Evolutionary conservation across 1,140 invertebrate species (phyloP).

Genomic region (Hetaerina americana): DNA sequence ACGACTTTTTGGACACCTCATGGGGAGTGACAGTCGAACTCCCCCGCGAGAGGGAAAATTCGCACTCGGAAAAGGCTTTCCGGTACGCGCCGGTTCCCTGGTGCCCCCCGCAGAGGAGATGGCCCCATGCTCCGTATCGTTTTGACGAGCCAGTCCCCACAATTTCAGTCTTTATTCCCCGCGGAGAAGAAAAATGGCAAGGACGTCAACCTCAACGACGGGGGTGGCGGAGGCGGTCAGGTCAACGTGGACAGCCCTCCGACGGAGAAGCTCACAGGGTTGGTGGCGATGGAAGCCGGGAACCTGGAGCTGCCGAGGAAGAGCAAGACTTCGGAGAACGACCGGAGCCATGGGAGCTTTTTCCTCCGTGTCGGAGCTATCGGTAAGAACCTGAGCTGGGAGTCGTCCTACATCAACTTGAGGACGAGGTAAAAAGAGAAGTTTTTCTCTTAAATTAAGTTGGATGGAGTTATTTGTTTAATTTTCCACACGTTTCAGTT

Average conservation of each 20-base stretch:
- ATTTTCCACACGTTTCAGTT: not conserved
- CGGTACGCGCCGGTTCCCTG: no score
- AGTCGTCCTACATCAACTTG: no score
- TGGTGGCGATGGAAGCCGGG: conserved; percentile 50
- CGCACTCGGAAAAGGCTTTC: no score
- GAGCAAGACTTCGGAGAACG: conserved; percentile 83
- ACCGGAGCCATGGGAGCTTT: conserved; percentile 88
- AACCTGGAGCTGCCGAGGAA: conserved; percentile 41
- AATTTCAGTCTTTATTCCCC: no score
- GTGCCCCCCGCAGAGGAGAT: no score
- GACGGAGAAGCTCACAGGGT: conserved; percentile 24
- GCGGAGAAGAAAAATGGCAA: no score
- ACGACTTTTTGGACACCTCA: no score
- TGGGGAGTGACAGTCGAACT: no score
- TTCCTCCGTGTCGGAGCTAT: conserved; percentile 92
- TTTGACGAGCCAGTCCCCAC: no score
- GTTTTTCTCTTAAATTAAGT: not conserved
- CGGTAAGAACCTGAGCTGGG: conserved; percentile 43
- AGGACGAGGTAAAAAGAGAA: not conserved
- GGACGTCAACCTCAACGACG: conserved; percentile 24
- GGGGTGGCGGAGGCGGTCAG: conserved; percentile 18
- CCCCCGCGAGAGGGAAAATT: no score
- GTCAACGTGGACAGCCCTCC: conserved; percentile 20
- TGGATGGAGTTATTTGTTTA: no score
- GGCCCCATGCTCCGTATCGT: no score